Conservation (phyloP, 2,113 vertebrate genomes). For the Chitala chitala region DNA sequence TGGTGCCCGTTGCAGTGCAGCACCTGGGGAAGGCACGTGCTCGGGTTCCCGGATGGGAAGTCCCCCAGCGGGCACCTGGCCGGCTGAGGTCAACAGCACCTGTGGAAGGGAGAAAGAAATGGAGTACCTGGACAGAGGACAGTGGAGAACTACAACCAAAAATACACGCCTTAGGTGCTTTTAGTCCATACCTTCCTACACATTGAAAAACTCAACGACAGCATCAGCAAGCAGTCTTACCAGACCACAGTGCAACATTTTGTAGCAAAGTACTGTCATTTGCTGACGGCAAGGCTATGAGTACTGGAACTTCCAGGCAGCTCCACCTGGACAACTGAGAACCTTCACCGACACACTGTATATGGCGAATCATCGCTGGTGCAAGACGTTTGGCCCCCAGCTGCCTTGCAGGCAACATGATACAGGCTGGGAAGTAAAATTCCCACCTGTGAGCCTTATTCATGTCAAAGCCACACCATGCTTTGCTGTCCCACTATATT, state of each 20-base stretch:
- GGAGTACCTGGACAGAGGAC: neutral
- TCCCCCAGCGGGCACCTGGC: slow-evolving; percentile 19
- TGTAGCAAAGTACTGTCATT: no score
- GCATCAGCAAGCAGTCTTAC: no score
- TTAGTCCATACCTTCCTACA: no score
- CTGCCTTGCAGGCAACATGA: neutral
- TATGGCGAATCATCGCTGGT: neutral
- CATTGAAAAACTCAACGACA: no score
- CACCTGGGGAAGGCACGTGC: slow-evolving; percentile 23
- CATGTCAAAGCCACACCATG: no score
- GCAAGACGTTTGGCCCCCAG: neutral
- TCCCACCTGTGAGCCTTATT: no score
- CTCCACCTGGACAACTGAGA: no score
- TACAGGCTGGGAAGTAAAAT: neutral
- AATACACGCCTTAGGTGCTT: no score
- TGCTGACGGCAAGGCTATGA: no score
- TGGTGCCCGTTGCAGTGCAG: slow-evolving; percentile 22
- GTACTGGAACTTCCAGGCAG: no score
- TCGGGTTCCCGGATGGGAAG: slow-evolving; percentile 26
- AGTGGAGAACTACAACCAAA: neutral
- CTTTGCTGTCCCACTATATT: no score
- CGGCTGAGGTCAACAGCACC: neutral
- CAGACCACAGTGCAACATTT: no score
- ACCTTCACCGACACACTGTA: neutral
- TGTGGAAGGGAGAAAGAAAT: neutral